Conservation (phyloP, 2,113 vertebrate species). For the Rhinichthys klamathensis region DNA sequence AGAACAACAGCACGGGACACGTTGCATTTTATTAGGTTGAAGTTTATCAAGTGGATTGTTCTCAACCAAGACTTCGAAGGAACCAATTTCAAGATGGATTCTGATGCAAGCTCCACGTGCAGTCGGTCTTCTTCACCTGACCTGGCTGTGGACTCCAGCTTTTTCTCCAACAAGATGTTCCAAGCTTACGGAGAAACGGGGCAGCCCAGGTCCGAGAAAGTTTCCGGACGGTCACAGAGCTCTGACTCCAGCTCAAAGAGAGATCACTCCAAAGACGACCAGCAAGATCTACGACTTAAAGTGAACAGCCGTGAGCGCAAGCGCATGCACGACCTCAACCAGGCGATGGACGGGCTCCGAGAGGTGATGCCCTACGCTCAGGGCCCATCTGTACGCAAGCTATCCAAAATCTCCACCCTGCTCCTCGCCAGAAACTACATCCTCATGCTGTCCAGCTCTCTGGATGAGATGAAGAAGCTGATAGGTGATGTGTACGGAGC, state of each 20-base stretch:
- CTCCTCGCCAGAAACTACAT: conserved; percentile 84
- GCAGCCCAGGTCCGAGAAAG: conserved; percentile 31
- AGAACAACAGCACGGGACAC: background rate
- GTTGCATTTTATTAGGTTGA: background rate
- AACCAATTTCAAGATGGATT: conserved; percentile 70
- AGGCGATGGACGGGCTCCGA: conserved; percentile 83
- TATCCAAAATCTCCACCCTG: conserved; percentile 84
- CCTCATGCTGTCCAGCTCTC: conserved; percentile 81
- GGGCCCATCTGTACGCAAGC: conserved; percentile 82
- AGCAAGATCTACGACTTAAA: conserved; percentile 80
- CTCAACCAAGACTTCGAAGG: background rate
- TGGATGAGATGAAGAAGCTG: conserved; percentile 85
- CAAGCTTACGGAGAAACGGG: conserved; percentile 67
- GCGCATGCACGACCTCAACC: conserved; percentile 84
- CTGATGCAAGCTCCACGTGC: conserved; percentile 75
- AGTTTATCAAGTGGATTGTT: background rate
- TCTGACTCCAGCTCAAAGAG: conserved; percentile 53
- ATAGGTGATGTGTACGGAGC: conserved; percentile 79
- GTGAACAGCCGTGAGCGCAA: conserved; percentile 84
- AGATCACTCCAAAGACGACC: conserved; percentile 67
- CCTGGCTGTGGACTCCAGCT: conserved; percentile 72
- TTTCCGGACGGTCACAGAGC: conserved; percentile 39
- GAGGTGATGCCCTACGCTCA: conserved; percentile 85
- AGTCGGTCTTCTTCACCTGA: conserved; percentile 83
- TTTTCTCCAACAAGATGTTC: conserved; percentile 78